A percentile compares a stretch with the other conserved stretches of the same genome.
phyloP scores from a whole-genome alignment of 1,140 invertebrate genomes.

The Drosophila navojoa region DNA sequence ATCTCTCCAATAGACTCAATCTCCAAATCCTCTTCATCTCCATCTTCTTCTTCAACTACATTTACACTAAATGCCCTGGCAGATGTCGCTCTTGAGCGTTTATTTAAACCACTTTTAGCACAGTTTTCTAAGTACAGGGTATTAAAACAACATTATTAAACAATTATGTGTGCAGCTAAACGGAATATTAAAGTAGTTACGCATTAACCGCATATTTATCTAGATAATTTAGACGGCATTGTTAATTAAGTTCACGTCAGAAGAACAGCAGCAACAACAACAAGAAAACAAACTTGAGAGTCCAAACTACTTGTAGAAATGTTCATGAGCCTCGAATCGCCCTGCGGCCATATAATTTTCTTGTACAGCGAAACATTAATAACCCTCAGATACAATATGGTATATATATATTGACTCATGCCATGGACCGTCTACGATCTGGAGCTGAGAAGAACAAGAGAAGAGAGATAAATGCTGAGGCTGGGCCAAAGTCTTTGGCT shows the following conservation, averaged over 20 bases:
- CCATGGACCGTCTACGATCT: conserved; percentile 4
- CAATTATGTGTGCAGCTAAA: conserved; percentile 8
- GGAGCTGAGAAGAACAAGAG: background rate
- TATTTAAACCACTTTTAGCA: background rate
- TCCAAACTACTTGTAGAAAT: conserved; percentile 11
- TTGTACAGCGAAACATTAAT: conserved; percentile 43
- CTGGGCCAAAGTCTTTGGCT: background rate
- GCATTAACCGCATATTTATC: conserved; percentile 10
- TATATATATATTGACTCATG: conserved; percentile 47
- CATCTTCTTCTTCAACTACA: background rate
- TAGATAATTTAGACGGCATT: conserved; percentile 35
- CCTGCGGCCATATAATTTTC: conserved; percentile 44
- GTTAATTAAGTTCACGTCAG: conserved; percentile 18
- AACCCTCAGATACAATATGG: conserved; percentile 11
- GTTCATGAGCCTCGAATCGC: conserved; percentile 18
- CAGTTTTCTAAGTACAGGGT: background rate
- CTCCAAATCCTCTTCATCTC: background rate
- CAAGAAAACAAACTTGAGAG: background rate
- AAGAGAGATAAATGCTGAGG: background rate
- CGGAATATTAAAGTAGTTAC: conserved; percentile 5
- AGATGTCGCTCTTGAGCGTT: background rate
- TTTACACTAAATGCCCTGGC: background rate
- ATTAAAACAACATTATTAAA: conserved; percentile 16
- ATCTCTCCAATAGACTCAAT: too few relatives aligned
- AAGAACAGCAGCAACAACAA: background rate